A percentile compares a stretch with the other conserved stretches of the same genome.
Conservation (phyloP, 2,888 invertebrate genomes). For the Rhagonycha lutea region DNA sequence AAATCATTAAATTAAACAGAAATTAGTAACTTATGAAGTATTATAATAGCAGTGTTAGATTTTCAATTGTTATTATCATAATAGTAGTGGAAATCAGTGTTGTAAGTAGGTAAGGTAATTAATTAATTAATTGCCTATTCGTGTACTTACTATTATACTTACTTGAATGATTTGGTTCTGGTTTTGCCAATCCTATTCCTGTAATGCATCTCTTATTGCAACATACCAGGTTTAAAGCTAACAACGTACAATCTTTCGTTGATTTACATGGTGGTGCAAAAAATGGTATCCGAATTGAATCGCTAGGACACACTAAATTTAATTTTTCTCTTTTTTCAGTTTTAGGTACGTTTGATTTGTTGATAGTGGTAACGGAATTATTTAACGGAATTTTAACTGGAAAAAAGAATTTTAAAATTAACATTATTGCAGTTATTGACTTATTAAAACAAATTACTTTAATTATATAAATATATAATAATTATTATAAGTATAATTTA, state of each 20-base stretch:
- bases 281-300: conserved; percentile 1
- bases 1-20: too few relatives aligned
- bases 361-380: not conserved
- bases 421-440: too few relatives aligned
- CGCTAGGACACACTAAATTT: conserved; percentile 1
- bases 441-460: too few relatives aligned
- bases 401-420: not conserved
- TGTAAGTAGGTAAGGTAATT: not conserved
- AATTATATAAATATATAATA: too few relatives aligned
- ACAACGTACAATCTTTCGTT: conserved; percentile 1
- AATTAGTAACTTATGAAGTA: too few relatives aligned
- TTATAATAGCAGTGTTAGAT: too few relatives aligned
- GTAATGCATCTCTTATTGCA: conserved; percentile 3
- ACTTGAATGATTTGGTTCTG: conserved; percentile 4
- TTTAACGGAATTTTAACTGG: not conserved
- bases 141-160: not conserved
- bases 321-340: not conserved
- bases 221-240: conserved; percentile 1
- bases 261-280: conserved; percentile 6
- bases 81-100: not conserved
- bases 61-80: not conserved
- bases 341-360: not conserved
- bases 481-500: too few relatives aligned
- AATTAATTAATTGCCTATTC: not conserved
- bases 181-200: not conserved